These are phyloP conservation scores for Apogon hyalosoma DNA, from an alignment of 2,797 vertebrate genomes.

Conservation along the genomic window DNA sequence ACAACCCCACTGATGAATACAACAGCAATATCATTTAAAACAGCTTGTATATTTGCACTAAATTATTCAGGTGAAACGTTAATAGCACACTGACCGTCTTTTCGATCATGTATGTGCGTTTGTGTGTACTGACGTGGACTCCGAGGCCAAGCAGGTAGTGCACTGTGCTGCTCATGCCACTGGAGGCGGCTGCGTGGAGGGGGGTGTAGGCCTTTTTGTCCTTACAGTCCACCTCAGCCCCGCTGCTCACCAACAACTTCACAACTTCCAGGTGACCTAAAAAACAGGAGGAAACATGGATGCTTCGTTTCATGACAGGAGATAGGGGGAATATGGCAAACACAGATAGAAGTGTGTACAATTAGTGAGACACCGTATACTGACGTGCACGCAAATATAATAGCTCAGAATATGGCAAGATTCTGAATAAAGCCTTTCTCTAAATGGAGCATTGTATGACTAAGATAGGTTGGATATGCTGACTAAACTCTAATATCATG, in stretches of 20 bases:
- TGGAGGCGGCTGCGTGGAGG: slow-evolving; percentile 95
- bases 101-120: background rate
- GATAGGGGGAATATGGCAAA: no score
- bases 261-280: slow-evolving; percentile 96
- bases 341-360: no score
- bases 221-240: slow-evolving; percentile 95
- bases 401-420: no score
- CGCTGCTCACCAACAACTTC: slow-evolving; percentile 91
- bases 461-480: no score
- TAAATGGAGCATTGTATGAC: no score
- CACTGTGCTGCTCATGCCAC: slow-evolving; percentile 95
- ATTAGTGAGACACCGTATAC: no score
- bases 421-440: no score
- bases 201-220: slow-evolving; percentile 97
- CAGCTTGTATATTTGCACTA: background rate
- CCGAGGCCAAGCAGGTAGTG: slow-evolving; percentile 94
- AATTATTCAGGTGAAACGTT: background rate
- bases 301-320: no score
- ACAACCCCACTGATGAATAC: background rate
- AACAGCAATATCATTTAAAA: background rate
- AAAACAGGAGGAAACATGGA: background rate
- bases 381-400: no score
- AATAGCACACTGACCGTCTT: background rate
- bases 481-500: no score
- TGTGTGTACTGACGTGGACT: slow-evolving; percentile 88